phyloP scores from a whole-genome alignment of 92 coral and sea anemone species.

The Umimayanthus chanpuru region DNA sequence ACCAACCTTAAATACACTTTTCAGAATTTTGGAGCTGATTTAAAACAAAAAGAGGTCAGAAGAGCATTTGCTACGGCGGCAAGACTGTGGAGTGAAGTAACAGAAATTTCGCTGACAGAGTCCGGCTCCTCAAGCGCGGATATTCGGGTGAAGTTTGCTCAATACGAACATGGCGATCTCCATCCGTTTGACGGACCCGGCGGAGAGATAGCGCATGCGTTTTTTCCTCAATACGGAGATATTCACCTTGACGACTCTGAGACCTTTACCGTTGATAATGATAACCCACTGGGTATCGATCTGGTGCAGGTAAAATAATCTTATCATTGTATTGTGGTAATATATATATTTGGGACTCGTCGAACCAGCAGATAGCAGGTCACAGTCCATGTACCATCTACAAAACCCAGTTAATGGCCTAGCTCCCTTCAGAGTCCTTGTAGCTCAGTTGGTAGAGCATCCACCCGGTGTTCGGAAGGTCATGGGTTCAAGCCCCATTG shows the following conservation, averaged over 20 bases:
- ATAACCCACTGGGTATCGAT: constrained; percentile 21
- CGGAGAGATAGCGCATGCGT: constrained; percentile 65
- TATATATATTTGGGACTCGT: too few species aligned
- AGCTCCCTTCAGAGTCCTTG: too few species aligned
- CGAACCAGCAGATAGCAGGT: too few species aligned
- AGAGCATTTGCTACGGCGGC: constrained; percentile 58
- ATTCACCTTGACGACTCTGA: constrained; percentile 59
- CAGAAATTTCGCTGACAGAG: constrained; percentile 50
- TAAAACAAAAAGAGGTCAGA: constrained; percentile 53
- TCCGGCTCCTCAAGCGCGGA: constrained; percentile 23
- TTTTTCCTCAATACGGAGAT: constrained; percentile 62
- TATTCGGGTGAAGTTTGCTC: constrained; percentile 43
- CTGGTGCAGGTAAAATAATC: constrained; percentile 7
- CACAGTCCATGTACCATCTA: too few species aligned
- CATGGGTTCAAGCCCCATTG: too few species aligned
- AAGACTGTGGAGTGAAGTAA: constrained; percentile 56
- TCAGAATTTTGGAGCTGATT: constrained; percentile 59
- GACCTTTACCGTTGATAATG: constrained; percentile 34
- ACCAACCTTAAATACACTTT: constrained; percentile 66
- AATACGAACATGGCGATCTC: constrained; percentile 47
- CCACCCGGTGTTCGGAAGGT: too few species aligned
- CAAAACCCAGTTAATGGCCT: too few species aligned
- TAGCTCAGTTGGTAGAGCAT: too few species aligned
- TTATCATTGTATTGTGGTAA: not conserved
- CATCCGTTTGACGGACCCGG: constrained; percentile 67